These are phyloP conservation scores for Colletes latitarsis DNA, from an alignment of 1,140 invertebrate genomes.

Conservation along the genomic window DNA sequence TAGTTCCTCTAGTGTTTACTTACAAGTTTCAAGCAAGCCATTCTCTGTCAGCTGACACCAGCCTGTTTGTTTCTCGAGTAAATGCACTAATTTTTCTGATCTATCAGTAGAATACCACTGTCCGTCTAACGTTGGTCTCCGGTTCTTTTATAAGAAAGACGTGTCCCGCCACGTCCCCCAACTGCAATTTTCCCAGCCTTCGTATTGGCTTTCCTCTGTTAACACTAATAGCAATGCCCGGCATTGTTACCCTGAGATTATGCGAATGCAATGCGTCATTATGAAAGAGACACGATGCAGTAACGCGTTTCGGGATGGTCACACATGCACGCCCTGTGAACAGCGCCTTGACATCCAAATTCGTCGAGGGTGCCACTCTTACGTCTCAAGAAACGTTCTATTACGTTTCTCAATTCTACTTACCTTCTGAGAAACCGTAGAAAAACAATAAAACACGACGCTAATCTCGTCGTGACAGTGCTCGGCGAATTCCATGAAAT, in stretches of 20 bases:
- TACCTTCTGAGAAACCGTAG: background rate
- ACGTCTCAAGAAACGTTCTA: slow-evolving; percentile 32
- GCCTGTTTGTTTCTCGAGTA: slow-evolving; percentile 12
- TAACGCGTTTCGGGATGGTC: slow-evolving; percentile 29
- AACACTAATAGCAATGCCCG: slow-evolving; percentile 61
- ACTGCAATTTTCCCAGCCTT: slow-evolving; percentile 48
- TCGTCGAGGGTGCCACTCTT: slow-evolving; percentile 32
- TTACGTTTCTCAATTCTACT: background rate
- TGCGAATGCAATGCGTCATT: slow-evolving; percentile 58
- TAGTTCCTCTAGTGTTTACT: slow-evolving; percentile 41
- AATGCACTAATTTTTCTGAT: slow-evolving; percentile 51
- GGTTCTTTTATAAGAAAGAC: slow-evolving; percentile 68
- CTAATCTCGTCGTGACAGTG: background rate
- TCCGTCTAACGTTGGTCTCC: slow-evolving; percentile 23
- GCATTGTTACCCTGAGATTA: slow-evolving; percentile 67
- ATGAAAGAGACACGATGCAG: slow-evolving; percentile 55
- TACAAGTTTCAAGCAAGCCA: slow-evolving; percentile 70
- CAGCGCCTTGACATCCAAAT: slow-evolving; percentile 71
- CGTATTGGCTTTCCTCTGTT: slow-evolving; percentile 57
- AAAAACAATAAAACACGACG: background rate
- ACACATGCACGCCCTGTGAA: slow-evolving; percentile 20
- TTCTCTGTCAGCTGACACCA: slow-evolving; percentile 48
- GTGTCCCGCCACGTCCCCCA: slow-evolving; percentile 54
- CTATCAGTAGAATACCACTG: slow-evolving; percentile 48
- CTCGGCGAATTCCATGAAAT: background rate